Evolutionary conservation across 1,140 invertebrate genomes (phyloP).

Genomic region (Temnothorax nylanderi): DNA sequence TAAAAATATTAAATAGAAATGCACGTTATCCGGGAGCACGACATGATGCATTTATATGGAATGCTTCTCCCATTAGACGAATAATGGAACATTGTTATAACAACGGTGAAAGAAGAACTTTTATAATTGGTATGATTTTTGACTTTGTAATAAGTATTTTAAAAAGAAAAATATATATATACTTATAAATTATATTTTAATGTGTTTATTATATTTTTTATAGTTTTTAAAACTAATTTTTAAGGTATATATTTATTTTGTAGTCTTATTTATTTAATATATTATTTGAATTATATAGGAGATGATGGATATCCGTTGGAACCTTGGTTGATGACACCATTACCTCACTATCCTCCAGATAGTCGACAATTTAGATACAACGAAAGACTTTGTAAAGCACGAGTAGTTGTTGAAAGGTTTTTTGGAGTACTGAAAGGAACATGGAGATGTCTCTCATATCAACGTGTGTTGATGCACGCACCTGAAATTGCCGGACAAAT

Average conservation of each 20-base stretch:
- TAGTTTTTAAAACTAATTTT: no score
- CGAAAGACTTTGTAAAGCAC: no score
- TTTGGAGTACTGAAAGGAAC: no score
- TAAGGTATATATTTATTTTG: no score
- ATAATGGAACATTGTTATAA: background rate
- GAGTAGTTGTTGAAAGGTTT: no score
- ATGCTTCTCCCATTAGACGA: background rate
- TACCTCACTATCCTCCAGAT: background rate
- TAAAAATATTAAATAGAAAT: constrained; percentile 9
- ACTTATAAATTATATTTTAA: background rate
- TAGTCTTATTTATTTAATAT: no score
- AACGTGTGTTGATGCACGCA: no score
- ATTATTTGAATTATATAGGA: background rate
- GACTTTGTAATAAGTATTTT: background rate
- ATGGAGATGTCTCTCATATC: no score
- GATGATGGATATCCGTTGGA: constrained; percentile 1
- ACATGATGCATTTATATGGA: constrained; percentile 1
- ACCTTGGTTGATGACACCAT: background rate
- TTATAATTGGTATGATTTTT: background rate
- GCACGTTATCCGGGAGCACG: constrained; percentile 13
- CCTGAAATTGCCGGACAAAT: no score
- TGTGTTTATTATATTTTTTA: no score
- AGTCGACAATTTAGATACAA: no score
- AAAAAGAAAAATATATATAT: background rate
- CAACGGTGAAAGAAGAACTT: background rate